Base-by-base conservation (phyloP, 2,888 invertebrate genomes). In the Alloscopus bannaensis region DNA sequence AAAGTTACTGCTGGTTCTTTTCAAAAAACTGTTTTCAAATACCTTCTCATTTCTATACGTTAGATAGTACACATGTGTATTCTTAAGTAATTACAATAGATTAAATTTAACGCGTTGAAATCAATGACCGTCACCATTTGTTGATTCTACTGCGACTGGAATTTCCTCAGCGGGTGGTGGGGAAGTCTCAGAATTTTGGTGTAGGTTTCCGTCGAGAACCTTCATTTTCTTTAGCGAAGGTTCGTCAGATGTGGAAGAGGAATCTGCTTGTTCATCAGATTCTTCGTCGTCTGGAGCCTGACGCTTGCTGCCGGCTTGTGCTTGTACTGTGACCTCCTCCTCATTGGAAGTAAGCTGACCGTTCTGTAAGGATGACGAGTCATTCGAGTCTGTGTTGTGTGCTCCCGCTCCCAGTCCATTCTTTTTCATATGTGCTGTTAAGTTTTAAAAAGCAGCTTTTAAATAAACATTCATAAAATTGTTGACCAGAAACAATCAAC, bases 191-290 rank as follows among this genome's bases (percentile, higher is more conserved):
- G 62, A 62, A 28, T 55, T 69, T 20, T 28, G 47, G 64, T 64
- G 42, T 16, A 29, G 55, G 36, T 76, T 69, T 29, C 31, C 50
- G 20, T 70, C 75, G 29, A 76, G 76, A 75, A 83, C 65, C 75
- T 84, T 84, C 22, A 73, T 76, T 72, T 83, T 83, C 81, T 84
- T 84, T 28, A 81, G 24, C 22, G 78, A 79, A 65, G 84, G 81
- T 31, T 71, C 78, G 68, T 70, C 76, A 13, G 75, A 66, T 18
- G 76, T 24, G 16, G 45, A 28, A 28, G 70, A 59, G 8, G 70
- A 64, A 20, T 50, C 45, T 29, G 73, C 78, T 36, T 75, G 75
- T 50, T 73, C 73, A 29, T 72, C 72, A 40, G 69, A 64, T 29
- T 76, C 73, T 57, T 72, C 77, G 52, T 81, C 77, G 16, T 28